Conservation (phyloP, 2,888 invertebrate genomes). For the Leucophenga montana region DNA sequence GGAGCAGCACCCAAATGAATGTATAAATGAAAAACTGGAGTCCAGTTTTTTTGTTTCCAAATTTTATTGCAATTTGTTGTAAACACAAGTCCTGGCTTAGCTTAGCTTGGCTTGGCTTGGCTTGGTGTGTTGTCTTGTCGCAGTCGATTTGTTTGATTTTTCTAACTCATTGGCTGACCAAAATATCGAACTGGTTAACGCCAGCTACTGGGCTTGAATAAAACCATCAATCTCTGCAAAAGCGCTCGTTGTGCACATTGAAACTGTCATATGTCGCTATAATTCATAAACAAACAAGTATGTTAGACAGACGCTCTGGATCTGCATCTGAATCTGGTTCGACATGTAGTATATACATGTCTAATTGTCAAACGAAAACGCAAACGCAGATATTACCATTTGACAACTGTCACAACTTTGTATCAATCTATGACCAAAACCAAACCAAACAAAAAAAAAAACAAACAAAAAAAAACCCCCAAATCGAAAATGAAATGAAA, state of each 20-base stretch:
- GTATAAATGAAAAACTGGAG: no score
- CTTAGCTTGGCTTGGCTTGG: background rate
- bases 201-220: slow-evolving; percentile 63
- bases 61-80: no score
- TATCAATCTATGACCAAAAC: slow-evolving; percentile 36
- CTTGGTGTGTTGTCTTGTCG: background rate
- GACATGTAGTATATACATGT: background rate
- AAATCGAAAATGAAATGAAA: no score
- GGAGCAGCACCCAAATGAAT: background rate
- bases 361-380: slow-evolving; percentile 21
- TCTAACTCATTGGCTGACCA: slow-evolving; percentile 2
- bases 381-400: slow-evolving; percentile 51
- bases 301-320: no score
- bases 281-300: slow-evolving; percentile 39
- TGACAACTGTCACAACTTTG: slow-evolving; percentile 65
- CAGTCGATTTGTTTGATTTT: slow-evolving; percentile 18
- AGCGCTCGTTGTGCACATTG: background rate
- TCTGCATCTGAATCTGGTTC: no score
- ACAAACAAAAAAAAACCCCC: background rate
- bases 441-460: background rate
- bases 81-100: no score
- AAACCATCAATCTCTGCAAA: slow-evolving; percentile 57
- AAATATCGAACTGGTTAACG: slow-evolving; percentile 14
- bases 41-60: background rate
- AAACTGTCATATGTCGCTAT: slow-evolving; percentile 49